Conservation (phyloP, 2,113 vertebrate species). For the Lasiurus borealis region DNA sequence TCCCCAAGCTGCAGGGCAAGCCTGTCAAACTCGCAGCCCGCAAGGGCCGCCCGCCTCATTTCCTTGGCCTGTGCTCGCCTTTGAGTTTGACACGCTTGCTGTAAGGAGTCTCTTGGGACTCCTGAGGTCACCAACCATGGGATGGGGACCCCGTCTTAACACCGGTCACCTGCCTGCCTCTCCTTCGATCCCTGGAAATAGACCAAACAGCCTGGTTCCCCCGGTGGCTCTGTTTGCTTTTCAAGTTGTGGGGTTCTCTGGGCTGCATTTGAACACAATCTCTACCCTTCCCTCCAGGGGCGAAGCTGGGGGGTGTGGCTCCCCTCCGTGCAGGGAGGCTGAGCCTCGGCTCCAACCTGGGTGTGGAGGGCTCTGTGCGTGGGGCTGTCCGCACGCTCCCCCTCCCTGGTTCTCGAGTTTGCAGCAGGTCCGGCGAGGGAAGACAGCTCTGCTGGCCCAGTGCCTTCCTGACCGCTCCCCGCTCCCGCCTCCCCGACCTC, state of each 20-base stretch:
- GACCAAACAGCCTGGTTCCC: neutral
- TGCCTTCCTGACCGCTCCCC: neutral
- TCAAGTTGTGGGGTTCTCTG: neutral
- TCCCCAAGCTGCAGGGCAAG: neutral
- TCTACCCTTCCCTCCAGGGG: rapidly evolving
- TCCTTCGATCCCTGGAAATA: neutral
- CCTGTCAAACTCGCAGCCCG: too few relatives aligned
- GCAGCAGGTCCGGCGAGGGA: neutral
- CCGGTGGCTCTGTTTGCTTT: neutral
- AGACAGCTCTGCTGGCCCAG: neutral
- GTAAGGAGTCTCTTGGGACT: neutral
- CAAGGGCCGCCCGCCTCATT: too few relatives aligned
- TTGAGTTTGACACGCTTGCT: neutral
- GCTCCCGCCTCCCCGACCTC: neutral
- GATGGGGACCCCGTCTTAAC: neutral
- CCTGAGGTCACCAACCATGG: neutral
- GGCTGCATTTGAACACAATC: neutral
- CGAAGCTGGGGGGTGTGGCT: neutral
- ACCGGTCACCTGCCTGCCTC: neutral
- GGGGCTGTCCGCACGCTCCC: neutral
- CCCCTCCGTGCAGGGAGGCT: neutral
- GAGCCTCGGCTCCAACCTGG: neutral
- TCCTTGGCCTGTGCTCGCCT: too few relatives aligned
- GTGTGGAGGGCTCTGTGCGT: neutral
- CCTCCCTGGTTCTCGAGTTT: neutral